A percentile compares a stretch with the other conserved stretches of the same genome.
These are phyloP conservation scores for Ornithoptera alexandrae DNA, from an alignment of 2,888 invertebrate species.

Conservation along the genomic window DNA sequence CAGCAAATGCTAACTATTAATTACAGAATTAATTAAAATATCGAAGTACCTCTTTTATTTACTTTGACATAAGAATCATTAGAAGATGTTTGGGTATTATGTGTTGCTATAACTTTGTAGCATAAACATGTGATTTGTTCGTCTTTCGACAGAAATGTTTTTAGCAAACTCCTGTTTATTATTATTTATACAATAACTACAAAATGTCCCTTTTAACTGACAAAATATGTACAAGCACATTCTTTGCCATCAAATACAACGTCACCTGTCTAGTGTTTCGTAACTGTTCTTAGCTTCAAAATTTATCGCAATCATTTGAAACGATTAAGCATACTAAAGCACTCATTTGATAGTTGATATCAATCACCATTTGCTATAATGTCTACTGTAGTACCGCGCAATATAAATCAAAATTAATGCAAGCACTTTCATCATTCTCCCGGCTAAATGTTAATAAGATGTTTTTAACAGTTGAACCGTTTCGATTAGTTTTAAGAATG, in stretches of 20 bases:
- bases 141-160: too few species aligned
- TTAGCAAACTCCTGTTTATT: too few species aligned
- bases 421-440: constrained; percentile 27
- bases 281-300: constrained; percentile 8
- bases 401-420: constrained; percentile 29
- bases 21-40: too few species aligned
- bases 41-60: too few species aligned
- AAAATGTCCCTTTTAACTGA: background rate
- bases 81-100: too few species aligned
- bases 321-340: constrained; percentile 16
- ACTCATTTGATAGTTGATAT: constrained; percentile 24
- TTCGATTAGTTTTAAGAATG: constrained; percentile 29
- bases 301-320: constrained; percentile 8
- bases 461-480: constrained; percentile 23
- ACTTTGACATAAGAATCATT: too few species aligned
- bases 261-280: constrained; percentile 21
- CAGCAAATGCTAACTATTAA: too few species aligned
- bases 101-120: too few species aligned
- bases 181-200: too few species aligned
- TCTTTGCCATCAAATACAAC: constrained; percentile 14
- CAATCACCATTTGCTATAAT: constrained; percentile 26
- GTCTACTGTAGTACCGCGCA: constrained; percentile 9
- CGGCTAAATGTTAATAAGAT: constrained; percentile 25
- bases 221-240: background rate
- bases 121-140: too few species aligned